Conservation (phyloP, 2,888 invertebrate species). For the Biston betularia region DNA sequence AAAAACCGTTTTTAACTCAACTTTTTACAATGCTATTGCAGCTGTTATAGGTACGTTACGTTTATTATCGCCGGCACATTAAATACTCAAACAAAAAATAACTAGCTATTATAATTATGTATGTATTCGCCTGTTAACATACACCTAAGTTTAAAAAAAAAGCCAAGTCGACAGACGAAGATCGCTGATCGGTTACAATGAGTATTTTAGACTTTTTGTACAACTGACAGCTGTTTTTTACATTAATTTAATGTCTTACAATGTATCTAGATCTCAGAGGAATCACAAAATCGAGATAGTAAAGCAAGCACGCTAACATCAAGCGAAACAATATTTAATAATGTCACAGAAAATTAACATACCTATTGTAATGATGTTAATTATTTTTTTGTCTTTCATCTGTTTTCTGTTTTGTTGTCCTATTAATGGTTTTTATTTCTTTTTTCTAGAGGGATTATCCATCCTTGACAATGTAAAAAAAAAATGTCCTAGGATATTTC, state of each 20-base stretch:
- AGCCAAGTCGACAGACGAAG: conserved; percentile 10
- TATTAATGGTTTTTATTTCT: too few relatives aligned
- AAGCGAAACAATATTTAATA: conserved; percentile 12
- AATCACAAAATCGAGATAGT: too few relatives aligned
- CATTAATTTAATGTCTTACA: background rate
- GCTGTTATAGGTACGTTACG: background rate
- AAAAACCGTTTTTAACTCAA: background rate
- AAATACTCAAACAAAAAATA: background rate
- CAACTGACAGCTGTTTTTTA: background rate
- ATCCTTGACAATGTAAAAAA: too few relatives aligned
- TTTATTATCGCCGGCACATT: background rate
- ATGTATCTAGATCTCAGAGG: too few relatives aligned
- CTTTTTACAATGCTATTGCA: background rate
- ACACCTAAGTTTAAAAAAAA: conserved; percentile 7
- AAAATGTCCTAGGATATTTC: too few relatives aligned
- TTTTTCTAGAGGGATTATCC: too few relatives aligned
- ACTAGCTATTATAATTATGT: background rate
- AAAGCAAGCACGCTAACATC: background rate
- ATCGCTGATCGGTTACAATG: background rate
- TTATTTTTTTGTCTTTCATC: background rate
- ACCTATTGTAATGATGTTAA: too few relatives aligned
- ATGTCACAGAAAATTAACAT: background rate
- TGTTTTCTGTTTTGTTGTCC: too few relatives aligned
- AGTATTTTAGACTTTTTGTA: background rate
- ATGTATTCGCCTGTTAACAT: background rate